These are phyloP conservation scores for Aurelia aurita complex sp. Pacific DNA, from an alignment of 30 jellyfish, hydroid and myxozoan species.

Conservation along the genomic window DNA sequence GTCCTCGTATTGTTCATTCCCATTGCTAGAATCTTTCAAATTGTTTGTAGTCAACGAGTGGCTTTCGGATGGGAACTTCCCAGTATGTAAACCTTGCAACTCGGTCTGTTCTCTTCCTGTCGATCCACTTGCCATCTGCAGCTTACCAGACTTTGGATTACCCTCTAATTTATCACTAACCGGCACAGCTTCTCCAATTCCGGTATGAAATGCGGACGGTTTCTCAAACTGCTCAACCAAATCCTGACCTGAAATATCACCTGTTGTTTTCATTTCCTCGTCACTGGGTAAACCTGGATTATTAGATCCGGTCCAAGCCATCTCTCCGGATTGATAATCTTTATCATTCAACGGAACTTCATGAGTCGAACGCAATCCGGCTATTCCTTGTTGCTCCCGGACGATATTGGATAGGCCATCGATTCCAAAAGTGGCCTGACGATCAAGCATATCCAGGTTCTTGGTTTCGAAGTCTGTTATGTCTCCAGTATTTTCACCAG, in stretches of 20 bases:
- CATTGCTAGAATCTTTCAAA: too few relatives aligned
- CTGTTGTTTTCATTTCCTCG: slow-evolving; percentile 32
- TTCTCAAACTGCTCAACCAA: slow-evolving; percentile 38
- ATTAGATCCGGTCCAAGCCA: slow-evolving; percentile 66
- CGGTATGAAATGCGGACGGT: not conserved
- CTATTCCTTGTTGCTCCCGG: slow-evolving; percentile 34
- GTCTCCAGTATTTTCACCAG: slow-evolving; percentile 51
- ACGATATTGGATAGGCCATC: slow-evolving; percentile 25
- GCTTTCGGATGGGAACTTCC: too few relatives aligned
- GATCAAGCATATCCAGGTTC: slow-evolving; percentile 37
- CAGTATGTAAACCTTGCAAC: too few relatives aligned
- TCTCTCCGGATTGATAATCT: slow-evolving; percentile 46
- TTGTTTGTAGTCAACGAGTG: too few relatives aligned
- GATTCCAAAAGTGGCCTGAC: slow-evolving; percentile 50
- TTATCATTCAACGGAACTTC: slow-evolving; percentile 13
- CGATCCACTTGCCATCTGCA: too few relatives aligned
- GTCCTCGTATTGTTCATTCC: too few relatives aligned
- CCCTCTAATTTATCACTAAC: too few relatives aligned
- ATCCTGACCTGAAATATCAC: slow-evolving; percentile 56
- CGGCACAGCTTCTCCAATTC: too few relatives aligned
- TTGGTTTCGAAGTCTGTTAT: slow-evolving; percentile 34
- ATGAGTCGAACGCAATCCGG: slow-evolving; percentile 28
- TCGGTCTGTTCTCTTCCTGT: too few relatives aligned
- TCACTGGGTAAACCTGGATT: slow-evolving; percentile 57
- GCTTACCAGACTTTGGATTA: too few relatives aligned